Conservation (phyloP, 37 sponge, comb jelly and placozoan species). For the Amphimedon queenslandica region DNA sequence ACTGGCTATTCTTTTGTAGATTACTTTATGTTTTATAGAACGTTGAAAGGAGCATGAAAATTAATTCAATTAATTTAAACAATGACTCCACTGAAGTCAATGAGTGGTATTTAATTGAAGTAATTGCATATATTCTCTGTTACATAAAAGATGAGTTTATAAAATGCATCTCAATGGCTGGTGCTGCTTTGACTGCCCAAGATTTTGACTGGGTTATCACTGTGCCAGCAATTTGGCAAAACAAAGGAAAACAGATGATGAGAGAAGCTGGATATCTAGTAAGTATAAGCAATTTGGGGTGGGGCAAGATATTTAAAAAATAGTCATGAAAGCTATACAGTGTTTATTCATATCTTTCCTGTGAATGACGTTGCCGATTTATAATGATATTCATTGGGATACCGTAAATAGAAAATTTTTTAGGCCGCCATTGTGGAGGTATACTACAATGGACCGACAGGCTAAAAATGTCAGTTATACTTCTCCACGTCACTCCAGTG, state of each 20-base stretch:
- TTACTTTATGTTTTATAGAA: constrained; percentile 12
- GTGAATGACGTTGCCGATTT: too few species aligned
- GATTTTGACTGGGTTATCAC: constrained; percentile 60
- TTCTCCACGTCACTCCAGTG: too few species aligned
- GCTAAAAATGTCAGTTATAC: too few species aligned
- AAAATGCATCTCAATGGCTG: background rate
- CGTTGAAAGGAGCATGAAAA: constrained; percentile 13
- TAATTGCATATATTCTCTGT: constrained; percentile 36
- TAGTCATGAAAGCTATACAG: background rate
- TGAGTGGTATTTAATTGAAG: constrained; percentile 37
- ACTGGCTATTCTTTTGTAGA: background rate
- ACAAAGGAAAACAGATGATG: constrained; percentile 45
- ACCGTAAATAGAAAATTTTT: too few species aligned
- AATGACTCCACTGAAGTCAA: too few species aligned
- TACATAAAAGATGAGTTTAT: constrained; percentile 28
- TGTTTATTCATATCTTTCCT: too few species aligned
- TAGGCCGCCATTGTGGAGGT: too few species aligned
- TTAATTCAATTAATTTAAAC: constrained; percentile 19
- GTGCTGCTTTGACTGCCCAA: background rate
- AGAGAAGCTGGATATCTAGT: constrained; percentile 63
- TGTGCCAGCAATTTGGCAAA: constrained; percentile 58
- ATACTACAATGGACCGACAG: too few species aligned
- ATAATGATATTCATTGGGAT: too few species aligned
- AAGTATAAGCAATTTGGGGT: too few species aligned
- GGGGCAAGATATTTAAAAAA: too few species aligned